These are phyloP conservation scores for Nothocercus nigrocapillus DNA, from an alignment of 2,113 vertebrate genomes.

Conservation along the genomic window DNA sequence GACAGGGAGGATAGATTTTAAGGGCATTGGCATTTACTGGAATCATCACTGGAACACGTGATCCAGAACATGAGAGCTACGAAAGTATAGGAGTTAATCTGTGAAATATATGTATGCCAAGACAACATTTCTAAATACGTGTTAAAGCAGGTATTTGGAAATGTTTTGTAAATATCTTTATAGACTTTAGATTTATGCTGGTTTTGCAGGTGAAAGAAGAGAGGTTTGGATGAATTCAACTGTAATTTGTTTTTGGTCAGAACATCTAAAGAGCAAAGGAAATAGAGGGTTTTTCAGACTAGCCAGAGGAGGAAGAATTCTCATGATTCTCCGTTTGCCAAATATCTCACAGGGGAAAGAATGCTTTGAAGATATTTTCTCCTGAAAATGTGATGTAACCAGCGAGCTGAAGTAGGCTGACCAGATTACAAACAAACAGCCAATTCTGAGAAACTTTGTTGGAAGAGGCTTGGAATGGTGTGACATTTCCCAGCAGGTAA, in stretches of 20 bases:
- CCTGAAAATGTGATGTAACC: conserved; percentile 21
- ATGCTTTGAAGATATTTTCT: conserved; percentile 63
- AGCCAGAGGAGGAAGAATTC: conserved; percentile 43
- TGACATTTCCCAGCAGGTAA: not conserved
- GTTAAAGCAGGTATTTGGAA: not conserved
- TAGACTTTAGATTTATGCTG: not conserved
- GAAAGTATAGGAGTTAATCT: not conserved
- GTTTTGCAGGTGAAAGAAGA: conserved; percentile 5
- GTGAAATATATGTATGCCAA: not conserved
- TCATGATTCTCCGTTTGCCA: conserved; percentile 39
- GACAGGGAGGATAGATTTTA: not conserved
- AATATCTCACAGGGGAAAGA: conserved; percentile 45
- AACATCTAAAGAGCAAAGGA: conserved; percentile 31
- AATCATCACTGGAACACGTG: not conserved
- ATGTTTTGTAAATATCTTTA: not conserved
- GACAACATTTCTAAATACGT: too few relatives aligned
- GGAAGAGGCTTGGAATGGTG: accelerated
- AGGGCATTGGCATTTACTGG: not conserved
- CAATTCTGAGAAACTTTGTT: not conserved
- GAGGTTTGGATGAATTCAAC: not conserved
- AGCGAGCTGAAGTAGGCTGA: not conserved
- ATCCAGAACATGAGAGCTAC: not conserved
- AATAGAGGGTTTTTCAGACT: not conserved
- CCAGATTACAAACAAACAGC: not conserved
- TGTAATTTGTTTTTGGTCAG: not conserved